These are phyloP conservation scores for Sebastes cheni DNA, from an alignment of 2,797 vertebrate genomes.

Conservation along the genomic window DNA sequence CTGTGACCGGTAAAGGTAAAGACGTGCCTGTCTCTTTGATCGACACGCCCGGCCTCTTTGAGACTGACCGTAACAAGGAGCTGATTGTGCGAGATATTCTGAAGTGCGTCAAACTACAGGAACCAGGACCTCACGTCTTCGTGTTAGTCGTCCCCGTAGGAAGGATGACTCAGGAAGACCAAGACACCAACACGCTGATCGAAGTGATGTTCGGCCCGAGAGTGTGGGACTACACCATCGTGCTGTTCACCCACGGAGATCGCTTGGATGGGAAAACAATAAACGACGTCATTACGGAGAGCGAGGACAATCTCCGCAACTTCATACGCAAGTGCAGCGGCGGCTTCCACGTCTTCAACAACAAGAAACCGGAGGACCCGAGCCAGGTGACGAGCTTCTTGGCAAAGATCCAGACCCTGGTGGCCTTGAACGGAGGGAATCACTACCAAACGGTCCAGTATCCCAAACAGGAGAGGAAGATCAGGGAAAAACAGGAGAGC, in stretches of 20 bases:
- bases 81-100: slow-evolving; percentile 59
- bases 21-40: slow-evolving; percentile 50
- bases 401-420: slow-evolving; percentile 65
- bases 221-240: slow-evolving; percentile 73
- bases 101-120: slow-evolving; percentile 45
- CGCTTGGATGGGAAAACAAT: slow-evolving; percentile 53
- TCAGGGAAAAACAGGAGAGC: slow-evolving; percentile 51
- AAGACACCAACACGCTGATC: slow-evolving; percentile 61
- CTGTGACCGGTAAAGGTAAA: neutral
- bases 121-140: slow-evolving; percentile 67
- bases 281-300: slow-evolving; percentile 54
- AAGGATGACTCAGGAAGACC: slow-evolving; percentile 70
- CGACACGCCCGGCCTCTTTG: slow-evolving; percentile 71
- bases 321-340: slow-evolving; percentile 71
- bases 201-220: slow-evolving; percentile 61
- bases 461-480: slow-evolving; percentile 48
- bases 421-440: slow-evolving; percentile 66
- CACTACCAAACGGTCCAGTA: slow-evolving; percentile 43
- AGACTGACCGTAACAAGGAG: slow-evolving; percentile 30
- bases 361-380: slow-evolving; percentile 45
- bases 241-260: slow-evolving; percentile 73
- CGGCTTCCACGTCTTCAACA: slow-evolving; percentile 72
- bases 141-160: slow-evolving; percentile 62
- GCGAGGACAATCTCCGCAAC: slow-evolving; percentile 55
- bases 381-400: slow-evolving; percentile 54